Conservation (phyloP, 64 coral and sea anemone genomes). For the Actinia equina region DNA sequence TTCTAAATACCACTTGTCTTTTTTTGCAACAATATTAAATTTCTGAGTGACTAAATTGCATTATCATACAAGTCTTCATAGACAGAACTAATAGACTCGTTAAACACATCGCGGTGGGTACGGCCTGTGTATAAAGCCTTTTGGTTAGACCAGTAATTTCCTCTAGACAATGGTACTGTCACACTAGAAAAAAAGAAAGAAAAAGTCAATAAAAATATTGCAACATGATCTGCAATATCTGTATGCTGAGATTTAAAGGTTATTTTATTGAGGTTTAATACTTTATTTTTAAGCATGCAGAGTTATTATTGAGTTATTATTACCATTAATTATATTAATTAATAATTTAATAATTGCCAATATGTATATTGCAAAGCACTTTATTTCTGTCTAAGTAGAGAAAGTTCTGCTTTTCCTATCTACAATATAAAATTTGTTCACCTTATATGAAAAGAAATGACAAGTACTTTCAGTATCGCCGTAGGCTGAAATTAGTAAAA, state of each 20-base stretch:
- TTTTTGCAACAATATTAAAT: too few species aligned
- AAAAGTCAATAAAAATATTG: neutral
- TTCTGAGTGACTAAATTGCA: neutral
- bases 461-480: constrained; percentile 20
- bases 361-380: too few species aligned
- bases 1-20: too few species aligned
- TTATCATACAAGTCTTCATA: constrained; percentile 81
- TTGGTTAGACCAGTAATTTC: constrained; percentile 73
- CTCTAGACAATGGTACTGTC: constrained; percentile 60
- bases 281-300: neutral
- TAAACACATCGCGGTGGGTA: constrained; percentile 58
- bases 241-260: neutral
- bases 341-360: too few species aligned
- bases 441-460: neutral
- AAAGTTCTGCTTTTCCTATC: neutral
- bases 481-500: constrained; percentile 39
- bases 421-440: neutral
- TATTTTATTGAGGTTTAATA: neutral
- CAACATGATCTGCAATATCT: neutral
- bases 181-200: constrained; percentile 34
- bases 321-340: too few species aligned
- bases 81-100: constrained; percentile 70
- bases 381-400: neutral
- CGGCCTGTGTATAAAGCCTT: constrained; percentile 62
- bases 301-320: too few species aligned